Conservation (phyloP, 2,888 invertebrate species). For the Ashinkailepas kermadecensis region DNA sequence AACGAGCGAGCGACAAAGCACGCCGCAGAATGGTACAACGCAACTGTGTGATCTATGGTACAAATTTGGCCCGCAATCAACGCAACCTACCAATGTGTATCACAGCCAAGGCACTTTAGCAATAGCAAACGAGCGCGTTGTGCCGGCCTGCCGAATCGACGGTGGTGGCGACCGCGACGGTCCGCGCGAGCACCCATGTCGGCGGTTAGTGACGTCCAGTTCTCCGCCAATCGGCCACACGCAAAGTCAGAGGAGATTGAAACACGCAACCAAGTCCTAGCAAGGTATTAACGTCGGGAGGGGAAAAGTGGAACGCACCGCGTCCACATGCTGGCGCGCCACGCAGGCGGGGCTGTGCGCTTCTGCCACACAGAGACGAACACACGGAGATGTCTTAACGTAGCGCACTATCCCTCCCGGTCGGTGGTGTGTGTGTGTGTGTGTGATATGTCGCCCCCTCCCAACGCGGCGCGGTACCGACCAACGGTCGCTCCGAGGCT, state of each 20-base stretch:
- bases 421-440: no score
- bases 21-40: slow-evolving; percentile 5
- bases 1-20: neutral
- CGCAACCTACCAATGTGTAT: neutral
- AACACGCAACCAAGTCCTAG: slow-evolving; percentile 1
- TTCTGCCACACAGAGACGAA: no score
- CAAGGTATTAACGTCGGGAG: neutral
- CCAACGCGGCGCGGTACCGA: neutral
- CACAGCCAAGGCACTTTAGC: slow-evolving; percentile 21
- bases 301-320: neutral
- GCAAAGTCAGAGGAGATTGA: neutral
- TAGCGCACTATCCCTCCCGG: slow-evolving; percentile 7
- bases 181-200: neutral
- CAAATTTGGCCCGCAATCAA: slow-evolving; percentile 17
- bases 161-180: neutral
- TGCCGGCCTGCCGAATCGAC: neutral
- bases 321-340: no score
- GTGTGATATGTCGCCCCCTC: slow-evolving; percentile 18
- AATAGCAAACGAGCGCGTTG: neutral
- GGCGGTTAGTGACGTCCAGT: slow-evolving; percentile 1
- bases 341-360: no score
- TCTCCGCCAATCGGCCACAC: neutral
- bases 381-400: neutral
- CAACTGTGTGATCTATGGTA: slow-evolving; percentile 5
- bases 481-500: neutral